These are phyloP conservation scores for Balanococcus diminutus DNA, from an alignment of 2,888 invertebrate genomes.

Conservation along the genomic window DNA sequence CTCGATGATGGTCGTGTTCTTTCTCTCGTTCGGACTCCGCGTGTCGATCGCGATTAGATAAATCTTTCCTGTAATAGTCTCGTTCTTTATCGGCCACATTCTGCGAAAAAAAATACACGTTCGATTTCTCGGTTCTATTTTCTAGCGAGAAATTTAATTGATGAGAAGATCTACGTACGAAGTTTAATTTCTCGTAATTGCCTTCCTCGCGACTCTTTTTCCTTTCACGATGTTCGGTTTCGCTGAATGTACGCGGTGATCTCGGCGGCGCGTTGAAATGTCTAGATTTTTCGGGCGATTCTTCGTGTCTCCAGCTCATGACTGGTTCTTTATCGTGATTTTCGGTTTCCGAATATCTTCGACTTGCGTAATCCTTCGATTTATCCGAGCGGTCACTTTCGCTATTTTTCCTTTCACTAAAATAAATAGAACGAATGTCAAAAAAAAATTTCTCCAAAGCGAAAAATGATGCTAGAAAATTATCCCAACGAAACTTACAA, in stretches of 20 bases:
- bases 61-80: constrained; percentile 27
- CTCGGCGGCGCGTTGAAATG: neutral
- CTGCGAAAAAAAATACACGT: neutral
- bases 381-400: constrained; percentile 46
- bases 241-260: neutral
- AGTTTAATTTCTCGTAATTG: neutral
- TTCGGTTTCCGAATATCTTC: constrained; percentile 40
- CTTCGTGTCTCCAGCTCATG: constrained; percentile 6
- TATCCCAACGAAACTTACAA: neutral
- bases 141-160: neutral
- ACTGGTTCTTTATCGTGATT: constrained; percentile 2
- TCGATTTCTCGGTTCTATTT: neutral
- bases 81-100: constrained; percentile 29
- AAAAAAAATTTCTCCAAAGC: neutral
- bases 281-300: constrained; percentile 12
- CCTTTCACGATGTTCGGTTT: constrained; percentile 37
- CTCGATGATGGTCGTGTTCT: constrained; percentile 23
- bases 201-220: constrained; percentile 40
- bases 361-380: neutral
- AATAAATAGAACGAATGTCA: neutral
- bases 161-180: neutral
- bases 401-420: constrained; percentile 46
- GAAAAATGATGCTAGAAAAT: neutral
- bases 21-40: constrained; percentile 9
- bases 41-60: neutral